A percentile compares a stretch with the other conserved stretches of the same genome.
Conservation (phyloP, 2,797 vertebrate genomes). For the Euphonia xanthogaster region DNA sequence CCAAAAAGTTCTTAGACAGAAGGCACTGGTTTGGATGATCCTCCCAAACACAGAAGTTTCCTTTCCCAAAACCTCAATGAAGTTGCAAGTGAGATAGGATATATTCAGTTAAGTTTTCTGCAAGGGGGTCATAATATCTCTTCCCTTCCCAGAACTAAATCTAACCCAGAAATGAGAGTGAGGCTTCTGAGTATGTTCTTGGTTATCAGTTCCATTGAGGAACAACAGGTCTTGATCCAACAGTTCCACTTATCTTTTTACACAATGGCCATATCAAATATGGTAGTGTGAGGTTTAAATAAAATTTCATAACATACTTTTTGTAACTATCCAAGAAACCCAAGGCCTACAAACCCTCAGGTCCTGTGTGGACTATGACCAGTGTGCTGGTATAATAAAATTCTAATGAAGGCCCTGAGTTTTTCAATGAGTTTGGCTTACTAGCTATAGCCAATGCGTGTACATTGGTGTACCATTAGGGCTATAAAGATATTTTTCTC, state of each 20-base stretch:
- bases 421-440: neutral
- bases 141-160: neutral
- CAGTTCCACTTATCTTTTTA: neutral
- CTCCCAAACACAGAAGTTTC: neutral
- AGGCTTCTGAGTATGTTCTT: neutral
- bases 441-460: neutral
- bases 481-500: neutral
- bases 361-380: neutral
- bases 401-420: neutral
- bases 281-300: rapidly evolving
- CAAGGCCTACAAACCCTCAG: neutral
- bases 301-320: neutral
- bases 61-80: neutral
- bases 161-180: rapidly evolving
- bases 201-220: neutral
- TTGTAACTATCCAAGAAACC: neutral
- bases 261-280: neutral
- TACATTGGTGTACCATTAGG: neutral
- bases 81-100: neutral
- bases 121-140: neutral
- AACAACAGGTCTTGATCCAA: neutral
- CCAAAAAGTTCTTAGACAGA: neutral
- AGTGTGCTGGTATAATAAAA: rapidly evolving
- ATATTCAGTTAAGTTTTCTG: neutral
- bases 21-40: neutral